These are phyloP conservation scores for Rattus norvegicus DNA, from an alignment of 2,113 vertebrate species.

Conservation along the genomic window DNA sequence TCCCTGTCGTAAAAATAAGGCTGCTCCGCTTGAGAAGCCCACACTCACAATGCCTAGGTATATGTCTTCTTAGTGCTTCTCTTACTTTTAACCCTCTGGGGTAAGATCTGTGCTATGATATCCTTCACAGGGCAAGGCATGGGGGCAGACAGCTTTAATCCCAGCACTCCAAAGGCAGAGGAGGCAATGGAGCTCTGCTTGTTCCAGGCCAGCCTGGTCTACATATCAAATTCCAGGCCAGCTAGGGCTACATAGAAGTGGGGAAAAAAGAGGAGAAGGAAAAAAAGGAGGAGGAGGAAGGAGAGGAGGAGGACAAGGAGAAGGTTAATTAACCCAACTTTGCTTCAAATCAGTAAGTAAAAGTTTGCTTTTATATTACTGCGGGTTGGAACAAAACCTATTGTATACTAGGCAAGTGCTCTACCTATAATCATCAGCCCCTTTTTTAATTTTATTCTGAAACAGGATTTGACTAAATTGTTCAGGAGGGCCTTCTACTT, in stretches of 20 bases:
- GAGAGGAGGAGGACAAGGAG: not conserved
- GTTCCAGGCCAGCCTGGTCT: not conserved
- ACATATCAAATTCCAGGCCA: not conserved
- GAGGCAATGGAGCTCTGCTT: not conserved
- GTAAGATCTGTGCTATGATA: not conserved
- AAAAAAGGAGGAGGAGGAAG: not conserved
- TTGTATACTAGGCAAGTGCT: not conserved
- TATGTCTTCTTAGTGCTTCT: not conserved
- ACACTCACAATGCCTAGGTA: not conserved
- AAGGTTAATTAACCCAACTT: not conserved
- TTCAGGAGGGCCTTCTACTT: not conserved
- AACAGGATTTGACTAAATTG: not conserved
- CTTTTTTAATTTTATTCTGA: not conserved
- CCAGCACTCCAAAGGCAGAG: not conserved
- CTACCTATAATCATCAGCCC: not conserved
- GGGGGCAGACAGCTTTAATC: not conserved
- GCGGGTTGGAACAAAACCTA: not conserved
- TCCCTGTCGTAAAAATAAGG: not conserved
- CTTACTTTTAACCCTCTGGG: not conserved
- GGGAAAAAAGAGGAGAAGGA: not conserved
- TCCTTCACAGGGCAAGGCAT: not conserved
- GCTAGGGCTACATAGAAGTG: not conserved
- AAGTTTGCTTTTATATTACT: not conserved
- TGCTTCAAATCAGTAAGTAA: not conserved
- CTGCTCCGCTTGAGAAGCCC: not conserved